A percentile compares a stretch with the other conserved stretches of the same genome.
These are phyloP conservation scores for Lates calcarifer DNA, from an alignment of 2,113 vertebrate genomes.

Conservation along the genomic window DNA sequence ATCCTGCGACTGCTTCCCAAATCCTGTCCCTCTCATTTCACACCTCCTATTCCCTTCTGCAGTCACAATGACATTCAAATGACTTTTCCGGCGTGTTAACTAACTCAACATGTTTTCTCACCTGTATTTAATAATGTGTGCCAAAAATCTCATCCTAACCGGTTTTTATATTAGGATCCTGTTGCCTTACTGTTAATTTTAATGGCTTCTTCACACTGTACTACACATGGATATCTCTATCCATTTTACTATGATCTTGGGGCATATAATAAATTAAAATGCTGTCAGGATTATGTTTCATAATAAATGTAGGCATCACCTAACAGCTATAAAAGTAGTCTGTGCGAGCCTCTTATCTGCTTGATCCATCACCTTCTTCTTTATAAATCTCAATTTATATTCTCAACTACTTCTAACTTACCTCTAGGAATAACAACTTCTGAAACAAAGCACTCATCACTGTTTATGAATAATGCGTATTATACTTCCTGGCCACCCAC, in stretches of 20 bases:
- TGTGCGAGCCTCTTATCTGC: slow-evolving; percentile 3
- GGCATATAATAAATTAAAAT: neutral
- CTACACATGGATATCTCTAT: neutral
- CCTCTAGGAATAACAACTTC: slow-evolving; percentile 11
- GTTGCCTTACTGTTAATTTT: neutral
- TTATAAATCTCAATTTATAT: slow-evolving; percentile 8
- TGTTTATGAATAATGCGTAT: slow-evolving; percentile 19
- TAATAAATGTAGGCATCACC: neutral
- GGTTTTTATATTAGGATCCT: neutral
- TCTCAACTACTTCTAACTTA: neutral
- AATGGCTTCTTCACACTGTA: neutral
- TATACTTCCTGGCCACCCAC: slow-evolving; percentile 26
- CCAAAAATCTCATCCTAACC: neutral
- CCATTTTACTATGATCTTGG: neutral
- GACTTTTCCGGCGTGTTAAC: slow-evolving; percentile 1
- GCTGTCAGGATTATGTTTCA: slow-evolving; percentile 14
- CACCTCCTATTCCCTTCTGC: neutral
- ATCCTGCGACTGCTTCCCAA: slow-evolving; percentile 7
- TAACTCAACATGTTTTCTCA: neutral
- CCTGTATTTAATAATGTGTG: neutral
- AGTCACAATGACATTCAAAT: slow-evolving; percentile 28
- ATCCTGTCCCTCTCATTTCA: slow-evolving; percentile 39
- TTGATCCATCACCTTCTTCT: slow-evolving; percentile 1
- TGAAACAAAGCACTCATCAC: neutral
- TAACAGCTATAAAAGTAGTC: neutral